Base-by-base conservation (phyloP, 2,888 invertebrate species). In the Drosophila subsilvestris region DNA sequence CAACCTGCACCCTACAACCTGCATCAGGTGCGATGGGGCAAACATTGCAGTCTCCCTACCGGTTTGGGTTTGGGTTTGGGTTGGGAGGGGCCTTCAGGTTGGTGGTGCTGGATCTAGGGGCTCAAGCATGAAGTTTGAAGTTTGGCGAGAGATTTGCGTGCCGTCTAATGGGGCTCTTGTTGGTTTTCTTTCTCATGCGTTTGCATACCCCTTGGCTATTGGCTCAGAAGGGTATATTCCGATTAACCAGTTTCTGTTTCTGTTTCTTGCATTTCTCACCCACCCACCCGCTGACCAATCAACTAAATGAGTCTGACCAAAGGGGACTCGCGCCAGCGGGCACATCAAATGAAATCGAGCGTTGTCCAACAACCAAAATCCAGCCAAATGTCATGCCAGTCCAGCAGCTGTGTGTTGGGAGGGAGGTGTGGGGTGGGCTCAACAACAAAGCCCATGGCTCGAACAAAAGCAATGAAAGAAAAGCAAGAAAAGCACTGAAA, bases 271-370 rank as follows among this genome's bases (percentile, higher is more conserved):
- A n/a, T n/a, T n/a, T n/a, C n/a, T n/a, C n/a, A 3, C 3, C 10
- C 32, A 12, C 22, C 32, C 4, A 32, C 32, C 32, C 32, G 25
- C 60, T 37, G 54, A 69, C 57, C 81, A 80, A 88, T 88, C 81
- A 83, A 62, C 76, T 74, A 84, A 83, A 80, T 84, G 83, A 76
- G 55, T 75, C 75, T 86, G 76, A 78, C 72, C 76, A 63, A 68
- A 45, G 63, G 42, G 63, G 67, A 78, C 77, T 20, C 20, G 74
- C 66, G 79, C 63, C 74, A 71, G 65, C 65, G 74, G 58, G 65
- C 80, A 79, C 86, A 86, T 88, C 79, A 86, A 88, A 88, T 88
- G 81, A 88, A 84, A 84, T 88, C 73, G 83, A 88, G 83, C 82
- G 70, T 71, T 69, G 53, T 48, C 44, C 55, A 45, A 37, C 37